phyloP scores from a whole-genome alignment of 2,113 vertebrate genomes.

The Onychostoma macrolepis region DNA sequence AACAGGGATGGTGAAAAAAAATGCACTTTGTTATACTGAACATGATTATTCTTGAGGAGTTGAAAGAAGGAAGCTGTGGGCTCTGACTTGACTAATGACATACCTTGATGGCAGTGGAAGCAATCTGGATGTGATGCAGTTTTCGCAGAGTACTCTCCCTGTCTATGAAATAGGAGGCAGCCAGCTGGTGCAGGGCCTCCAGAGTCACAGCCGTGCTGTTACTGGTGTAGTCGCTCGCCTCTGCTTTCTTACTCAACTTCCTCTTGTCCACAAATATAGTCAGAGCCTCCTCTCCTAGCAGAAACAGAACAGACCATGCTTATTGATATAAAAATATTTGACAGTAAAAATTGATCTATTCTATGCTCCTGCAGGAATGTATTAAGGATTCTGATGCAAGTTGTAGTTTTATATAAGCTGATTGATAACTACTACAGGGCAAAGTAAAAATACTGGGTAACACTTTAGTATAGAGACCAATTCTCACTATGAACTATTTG shows the following conservation, averaged over 20 bases:
- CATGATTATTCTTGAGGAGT: constrained; percentile 29
- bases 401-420: not conserved
- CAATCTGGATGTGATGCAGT: constrained; percentile 83
- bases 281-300: constrained; percentile 92
- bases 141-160: constrained; percentile 81
- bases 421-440: not conserved
- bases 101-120: constrained; percentile 83
- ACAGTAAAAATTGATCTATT: not conserved
- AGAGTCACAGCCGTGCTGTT: constrained; percentile 83
- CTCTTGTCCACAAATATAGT: constrained; percentile 98
- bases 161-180: constrained; percentile 84
- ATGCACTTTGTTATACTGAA: not conserved
- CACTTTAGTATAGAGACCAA: too few species aligned
- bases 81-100: constrained; percentile 49
- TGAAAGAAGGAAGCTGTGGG: not conserved
- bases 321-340: not conserved
- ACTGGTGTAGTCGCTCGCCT: constrained; percentile 79
- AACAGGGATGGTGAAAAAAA: constrained; percentile 3
- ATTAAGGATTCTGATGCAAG: not conserved
- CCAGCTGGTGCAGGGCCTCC: constrained; percentile 83
- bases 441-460: not conserved
- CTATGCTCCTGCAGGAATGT: not conserved
- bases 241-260: constrained; percentile 89
- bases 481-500: too few species aligned
- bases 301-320: not conserved